Evolutionary conservation across 2,888 invertebrate genomes (phyloP).

Genomic region (Caenorhabditis drosophilae): DNA sequence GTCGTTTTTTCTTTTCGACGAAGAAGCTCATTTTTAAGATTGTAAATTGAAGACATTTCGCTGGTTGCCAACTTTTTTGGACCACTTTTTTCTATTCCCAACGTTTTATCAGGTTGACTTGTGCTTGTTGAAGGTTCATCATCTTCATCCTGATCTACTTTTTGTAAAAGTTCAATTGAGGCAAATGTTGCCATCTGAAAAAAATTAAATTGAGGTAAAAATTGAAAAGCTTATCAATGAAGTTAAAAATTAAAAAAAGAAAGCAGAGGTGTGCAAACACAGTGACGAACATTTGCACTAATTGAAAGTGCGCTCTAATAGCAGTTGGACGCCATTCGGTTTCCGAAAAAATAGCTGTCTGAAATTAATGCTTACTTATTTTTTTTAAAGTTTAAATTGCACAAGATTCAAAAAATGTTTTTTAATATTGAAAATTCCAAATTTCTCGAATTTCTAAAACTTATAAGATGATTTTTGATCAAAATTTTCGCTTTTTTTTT

Average conservation of each 20-base stretch:
- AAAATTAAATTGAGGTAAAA: too few species aligned
- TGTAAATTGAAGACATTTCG: conserved; percentile 38
- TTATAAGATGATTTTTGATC: too few species aligned
- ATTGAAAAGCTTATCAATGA: background rate
- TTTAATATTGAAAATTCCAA: background rate
- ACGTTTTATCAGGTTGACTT: conserved; percentile 6
- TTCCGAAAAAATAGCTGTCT: background rate
- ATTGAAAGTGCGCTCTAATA: conserved; percentile 16
- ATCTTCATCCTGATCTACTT: conserved; percentile 13
- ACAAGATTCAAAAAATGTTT: background rate
- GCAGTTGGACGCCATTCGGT: background rate
- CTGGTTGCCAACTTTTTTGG: conserved; percentile 30
- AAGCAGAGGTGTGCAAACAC: conserved; percentile 14
- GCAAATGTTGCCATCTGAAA: conserved; percentile 42
- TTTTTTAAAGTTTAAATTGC: conserved; percentile 1
- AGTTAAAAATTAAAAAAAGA: background rate
- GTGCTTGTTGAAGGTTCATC: conserved; percentile 11
- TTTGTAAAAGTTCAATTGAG: conserved; percentile 25
- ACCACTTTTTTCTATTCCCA: conserved; percentile 23
- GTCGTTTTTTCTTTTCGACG: conserved; percentile 16
- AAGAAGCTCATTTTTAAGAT: conserved; percentile 39
- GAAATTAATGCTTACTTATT: background rate
- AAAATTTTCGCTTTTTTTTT: too few species aligned
- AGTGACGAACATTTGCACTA: conserved; percentile 11
- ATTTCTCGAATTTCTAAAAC: too few species aligned